phyloP scores from a whole-genome alignment of 2,888 invertebrate species.

The Drosophila testacea region DNA sequence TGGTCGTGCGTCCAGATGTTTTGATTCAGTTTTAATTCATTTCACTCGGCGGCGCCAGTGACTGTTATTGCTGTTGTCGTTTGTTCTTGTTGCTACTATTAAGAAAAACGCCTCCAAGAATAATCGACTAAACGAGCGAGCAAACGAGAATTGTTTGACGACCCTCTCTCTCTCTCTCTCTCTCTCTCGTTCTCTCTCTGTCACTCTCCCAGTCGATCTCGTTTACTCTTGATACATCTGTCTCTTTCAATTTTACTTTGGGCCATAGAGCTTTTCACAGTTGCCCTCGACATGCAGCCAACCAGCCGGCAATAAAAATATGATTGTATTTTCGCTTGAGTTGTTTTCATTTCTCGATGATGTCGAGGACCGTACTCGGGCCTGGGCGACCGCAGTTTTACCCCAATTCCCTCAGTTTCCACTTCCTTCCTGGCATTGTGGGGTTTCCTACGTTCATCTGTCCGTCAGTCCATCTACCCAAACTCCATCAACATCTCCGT shows the following conservation, averaged over 20 bases:
- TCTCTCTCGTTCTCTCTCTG: constrained; percentile 3
- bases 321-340: constrained; percentile 84
- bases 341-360: constrained; percentile 82
- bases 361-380: constrained; percentile 65
- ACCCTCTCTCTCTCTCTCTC: constrained; percentile 15
- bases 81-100: constrained; percentile 68
- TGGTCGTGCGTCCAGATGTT: constrained; percentile 82
- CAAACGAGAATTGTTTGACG: constrained; percentile 62
- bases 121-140: constrained; percentile 76
- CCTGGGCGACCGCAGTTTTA: constrained; percentile 60
- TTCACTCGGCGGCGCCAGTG: constrained; percentile 68
- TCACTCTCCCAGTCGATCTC: not conserved
- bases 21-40: constrained; percentile 83
- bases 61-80: constrained; percentile 68
- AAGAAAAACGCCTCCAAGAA: constrained; percentile 82
- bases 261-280: not conserved
- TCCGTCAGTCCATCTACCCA: constrained; percentile 7
- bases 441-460: constrained; percentile 1
- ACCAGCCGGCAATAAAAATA: constrained; percentile 83
- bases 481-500: constrained; percentile 13
- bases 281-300: constrained; percentile 69
- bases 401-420: constrained; percentile 59
- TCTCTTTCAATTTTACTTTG: constrained; percentile 11
- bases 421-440: constrained; percentile 53
- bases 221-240: not conserved